These are phyloP conservation scores for Oryzias celebensis DNA, from an alignment of 2,113 vertebrate genomes.

Conservation along the genomic window DNA sequence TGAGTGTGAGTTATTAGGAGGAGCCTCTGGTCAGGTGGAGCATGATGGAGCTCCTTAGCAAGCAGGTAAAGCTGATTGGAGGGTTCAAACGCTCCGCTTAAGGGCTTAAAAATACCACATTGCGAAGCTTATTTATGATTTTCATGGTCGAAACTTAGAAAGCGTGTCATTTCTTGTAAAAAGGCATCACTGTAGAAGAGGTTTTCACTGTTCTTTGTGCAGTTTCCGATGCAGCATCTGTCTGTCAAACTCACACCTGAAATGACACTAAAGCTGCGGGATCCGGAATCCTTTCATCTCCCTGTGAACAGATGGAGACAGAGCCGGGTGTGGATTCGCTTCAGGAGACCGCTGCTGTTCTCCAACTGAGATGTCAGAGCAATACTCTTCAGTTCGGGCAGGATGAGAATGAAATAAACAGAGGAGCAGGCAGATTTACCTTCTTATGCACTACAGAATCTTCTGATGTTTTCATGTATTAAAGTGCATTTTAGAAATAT, in stretches of 20 bases:
- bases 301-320: slow-evolving; percentile 26
- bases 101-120: neutral
- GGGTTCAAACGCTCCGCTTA: slow-evolving; percentile 1
- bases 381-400: slow-evolving; percentile 11
- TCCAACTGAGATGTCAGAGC: slow-evolving; percentile 5
- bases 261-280: too few relatives aligned
- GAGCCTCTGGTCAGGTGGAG: slow-evolving; percentile 12
- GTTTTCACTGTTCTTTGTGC: too few relatives aligned
- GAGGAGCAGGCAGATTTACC: slow-evolving; percentile 4
- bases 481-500: too few relatives aligned
- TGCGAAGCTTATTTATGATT: neutral
- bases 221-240: slow-evolving; percentile 10
- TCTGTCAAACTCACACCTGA: slow-evolving; percentile 22
- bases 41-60: slow-evolving; percentile 17
- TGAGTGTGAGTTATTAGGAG: slow-evolving; percentile 30
- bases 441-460: neutral
- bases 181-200: too few relatives aligned
- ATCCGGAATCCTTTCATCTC: neutral
- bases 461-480: too few relatives aligned
- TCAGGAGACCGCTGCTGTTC: slow-evolving; percentile 14
- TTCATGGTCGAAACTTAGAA: neutral
- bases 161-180: too few relatives aligned
- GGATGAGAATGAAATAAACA: slow-evolving; percentile 16
- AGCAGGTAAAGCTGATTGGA: slow-evolving; percentile 1
- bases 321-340: slow-evolving; percentile 8